These are phyloP conservation scores for Caenorhabditis plicata DNA, from an alignment of 2,888 invertebrate genomes.

Conservation along the genomic window DNA sequence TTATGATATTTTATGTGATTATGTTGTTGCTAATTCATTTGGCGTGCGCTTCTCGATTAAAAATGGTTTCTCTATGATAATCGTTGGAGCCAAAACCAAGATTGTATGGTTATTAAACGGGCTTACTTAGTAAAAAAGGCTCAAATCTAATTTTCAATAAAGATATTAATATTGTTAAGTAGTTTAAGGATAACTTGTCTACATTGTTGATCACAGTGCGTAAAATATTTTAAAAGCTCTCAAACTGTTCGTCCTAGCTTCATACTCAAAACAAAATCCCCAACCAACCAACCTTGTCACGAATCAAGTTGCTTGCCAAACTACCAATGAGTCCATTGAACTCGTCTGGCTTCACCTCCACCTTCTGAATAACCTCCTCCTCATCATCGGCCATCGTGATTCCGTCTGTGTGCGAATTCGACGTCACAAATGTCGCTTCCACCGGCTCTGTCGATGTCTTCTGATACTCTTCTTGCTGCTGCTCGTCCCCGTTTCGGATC, in stretches of 20 bases:
- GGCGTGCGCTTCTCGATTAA: too few species aligned
- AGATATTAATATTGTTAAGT: not conserved
- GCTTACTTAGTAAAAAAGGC: too few species aligned
- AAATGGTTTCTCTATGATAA: too few species aligned
- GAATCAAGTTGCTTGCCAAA: slow-evolving; percentile 59
- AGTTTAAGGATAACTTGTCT: not conserved
- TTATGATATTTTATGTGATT: too few species aligned
- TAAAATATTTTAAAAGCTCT: not conserved
- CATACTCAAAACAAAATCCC: not conserved
- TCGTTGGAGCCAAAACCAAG: too few species aligned
- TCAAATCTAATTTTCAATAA: too few species aligned
- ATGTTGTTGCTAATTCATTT: too few species aligned
- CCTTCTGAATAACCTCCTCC: slow-evolving; percentile 33
- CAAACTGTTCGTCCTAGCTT: not conserved
- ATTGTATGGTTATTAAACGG: too few species aligned
- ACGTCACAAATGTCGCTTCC: too few species aligned
- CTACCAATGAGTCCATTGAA: slow-evolving; percentile 63
- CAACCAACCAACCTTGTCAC: slow-evolving; percentile 57
- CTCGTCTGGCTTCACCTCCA: slow-evolving; percentile 47
- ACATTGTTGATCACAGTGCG: slow-evolving; percentile 1
- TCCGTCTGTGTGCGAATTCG: slow-evolving; percentile 17
- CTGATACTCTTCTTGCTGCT: slow-evolving; percentile 17
- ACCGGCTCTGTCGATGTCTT: slow-evolving; percentile 1
- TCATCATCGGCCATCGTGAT: slow-evolving; percentile 38
- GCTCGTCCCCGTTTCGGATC: too few species aligned